Base-by-base conservation (phyloP, 2,888 invertebrate genomes). In the Eupithecia subumbrata region DNA sequence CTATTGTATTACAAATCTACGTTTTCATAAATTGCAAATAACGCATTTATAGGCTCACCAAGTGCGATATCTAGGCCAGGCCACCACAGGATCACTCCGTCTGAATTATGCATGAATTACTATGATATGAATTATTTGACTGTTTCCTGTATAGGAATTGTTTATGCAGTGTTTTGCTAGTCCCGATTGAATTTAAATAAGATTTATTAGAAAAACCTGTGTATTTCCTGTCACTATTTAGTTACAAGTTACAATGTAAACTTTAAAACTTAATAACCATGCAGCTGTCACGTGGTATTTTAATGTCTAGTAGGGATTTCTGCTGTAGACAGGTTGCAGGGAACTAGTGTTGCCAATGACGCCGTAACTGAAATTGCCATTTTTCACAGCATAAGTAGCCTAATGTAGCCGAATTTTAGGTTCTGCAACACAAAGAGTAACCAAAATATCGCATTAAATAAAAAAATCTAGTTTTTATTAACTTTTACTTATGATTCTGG, bases 101-200 rank as follows among this genome's bases (percentile, higher is more conserved):
- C 73, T 87, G 86, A 89, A 89, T 89, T 81, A 88, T 89, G 84
- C 78, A 89, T 86, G 70, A 25, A 48, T 83, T 84, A 85, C 81
- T 81, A 83, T 72, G 80, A 80, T 72, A 76, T 78, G 75, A 81
- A 74, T 74, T 82, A 78, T 81, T 78, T 75, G 77, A 79, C 77
- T 78, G 73, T 85, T 84, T 87, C 84, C 85, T 86, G 83, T 82
- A 76, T 74, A 60, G 74, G 73, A 74, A 76, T 76, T 71, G 34
- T 73, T 30, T 75, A 71, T 67, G 63, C 48, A 40, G 25, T 64
- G 60, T 40, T 69, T 25, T 56, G 69, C 34, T 25, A 71, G 66
- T 67, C 22, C 30, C 60, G 25, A 30, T 30, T 34, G 76, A 76
- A 70, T 68, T 67, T 70, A 11, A 71, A 70, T 69, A 40, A 43